Evolutionary conservation across 2,888 invertebrate genomes (phyloP).

Genomic region (Tiliacea citrago): DNA sequence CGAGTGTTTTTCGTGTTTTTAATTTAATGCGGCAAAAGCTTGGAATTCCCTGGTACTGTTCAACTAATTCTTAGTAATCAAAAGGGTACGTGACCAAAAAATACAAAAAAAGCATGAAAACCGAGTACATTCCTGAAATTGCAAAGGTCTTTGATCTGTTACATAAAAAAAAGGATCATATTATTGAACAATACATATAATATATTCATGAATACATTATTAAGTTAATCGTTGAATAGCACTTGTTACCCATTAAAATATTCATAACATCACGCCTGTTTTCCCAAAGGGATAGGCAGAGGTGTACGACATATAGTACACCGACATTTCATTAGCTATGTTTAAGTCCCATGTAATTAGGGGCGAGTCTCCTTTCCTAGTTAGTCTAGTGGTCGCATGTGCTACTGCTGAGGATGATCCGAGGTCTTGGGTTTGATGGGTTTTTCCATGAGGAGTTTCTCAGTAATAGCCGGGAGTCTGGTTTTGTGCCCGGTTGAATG

Average conservation of each 20-base stretch:
- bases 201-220: slow-evolving; percentile 4
- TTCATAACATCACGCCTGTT: neutral
- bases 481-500: too few relatives aligned
- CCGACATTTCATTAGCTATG: too few relatives aligned
- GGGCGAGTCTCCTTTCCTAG: too few relatives aligned
- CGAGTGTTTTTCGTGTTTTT: slow-evolving; percentile 23
- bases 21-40: slow-evolving; percentile 12
- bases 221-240: neutral
- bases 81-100: slow-evolving; percentile 20
- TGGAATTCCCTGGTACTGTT: neutral
- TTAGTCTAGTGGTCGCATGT: too few relatives aligned
- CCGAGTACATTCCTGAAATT: slow-evolving; percentile 17
- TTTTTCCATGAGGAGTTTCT: too few relatives aligned
- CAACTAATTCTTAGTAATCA: slow-evolving; percentile 35
- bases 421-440: too few relatives aligned
- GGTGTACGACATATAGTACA: too few relatives aligned
- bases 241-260: slow-evolving; percentile 20
- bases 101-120: slow-evolving; percentile 8
- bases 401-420: too few relatives aligned
- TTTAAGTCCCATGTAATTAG: too few relatives aligned
- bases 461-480: too few relatives aligned
- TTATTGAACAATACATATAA: neutral
- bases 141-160: slow-evolving; percentile 12
- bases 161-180: neutral
- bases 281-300: too few relatives aligned